Conservation (phyloP, 2,113 vertebrate species). For the Phalacrocorax brasilianus region DNA sequence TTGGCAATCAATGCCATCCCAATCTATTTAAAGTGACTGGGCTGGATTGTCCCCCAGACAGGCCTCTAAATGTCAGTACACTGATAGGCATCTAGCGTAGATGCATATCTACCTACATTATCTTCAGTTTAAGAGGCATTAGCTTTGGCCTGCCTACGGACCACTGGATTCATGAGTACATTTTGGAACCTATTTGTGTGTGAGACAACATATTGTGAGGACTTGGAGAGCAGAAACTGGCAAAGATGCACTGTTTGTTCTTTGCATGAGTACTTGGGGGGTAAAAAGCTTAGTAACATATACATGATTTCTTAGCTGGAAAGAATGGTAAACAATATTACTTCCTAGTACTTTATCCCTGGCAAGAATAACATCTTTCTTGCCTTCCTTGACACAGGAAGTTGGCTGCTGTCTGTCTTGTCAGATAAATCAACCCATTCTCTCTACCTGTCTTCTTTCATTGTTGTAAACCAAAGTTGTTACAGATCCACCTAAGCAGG, state of each 20-base stretch:
- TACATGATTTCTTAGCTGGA: not conserved
- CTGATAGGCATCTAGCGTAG: not conserved
- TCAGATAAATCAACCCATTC: not conserved
- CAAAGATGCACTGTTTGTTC: not conserved
- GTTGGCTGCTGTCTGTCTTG: not conserved
- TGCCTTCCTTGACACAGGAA: not conserved
- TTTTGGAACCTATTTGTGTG: not conserved
- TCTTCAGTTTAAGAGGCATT: not conserved
- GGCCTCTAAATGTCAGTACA: not conserved
- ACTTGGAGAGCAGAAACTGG: not conserved
- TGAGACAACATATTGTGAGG: not conserved
- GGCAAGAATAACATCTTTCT: not conserved
- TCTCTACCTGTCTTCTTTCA: not conserved
- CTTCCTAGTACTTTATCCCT: not conserved
- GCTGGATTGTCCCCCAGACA: not conserved
- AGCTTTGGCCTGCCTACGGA: not conserved
- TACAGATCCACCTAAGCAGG: not conserved
- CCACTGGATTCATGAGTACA: not conserved
- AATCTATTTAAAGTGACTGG: not conserved
- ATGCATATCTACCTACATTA: not conserved
- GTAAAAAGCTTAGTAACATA: too few relatives aligned
- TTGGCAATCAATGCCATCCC: not conserved
- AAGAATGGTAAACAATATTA: not conserved
- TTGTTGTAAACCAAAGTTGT: not conserved
- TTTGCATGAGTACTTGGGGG: not conserved